Conservation (phyloP, 2,888 invertebrate species). For the Campoplex capitator region DNA sequence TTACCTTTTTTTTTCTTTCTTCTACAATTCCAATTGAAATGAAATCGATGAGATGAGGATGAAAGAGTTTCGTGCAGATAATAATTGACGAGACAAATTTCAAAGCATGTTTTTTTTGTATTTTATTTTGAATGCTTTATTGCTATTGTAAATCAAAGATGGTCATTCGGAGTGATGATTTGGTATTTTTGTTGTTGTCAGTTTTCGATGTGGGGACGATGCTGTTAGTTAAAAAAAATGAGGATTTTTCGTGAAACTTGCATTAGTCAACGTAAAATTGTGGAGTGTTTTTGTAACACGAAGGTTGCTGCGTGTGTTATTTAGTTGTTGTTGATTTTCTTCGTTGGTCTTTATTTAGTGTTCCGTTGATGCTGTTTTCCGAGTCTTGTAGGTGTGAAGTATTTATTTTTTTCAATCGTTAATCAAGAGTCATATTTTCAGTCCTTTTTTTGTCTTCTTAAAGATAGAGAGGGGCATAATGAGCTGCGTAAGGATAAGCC, state of each 20-base stretch:
- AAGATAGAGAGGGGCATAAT: constrained; percentile 52
- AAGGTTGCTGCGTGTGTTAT: constrained; percentile 6
- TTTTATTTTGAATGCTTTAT: constrained; percentile 67
- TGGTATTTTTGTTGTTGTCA: background rate
- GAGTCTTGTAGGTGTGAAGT: constrained; percentile 6
- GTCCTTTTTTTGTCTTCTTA: background rate
- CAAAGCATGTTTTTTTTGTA: constrained; percentile 33
- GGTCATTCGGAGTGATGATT: constrained; percentile 31
- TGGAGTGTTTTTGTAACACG: constrained; percentile 18
- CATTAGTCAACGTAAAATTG: constrained; percentile 32
- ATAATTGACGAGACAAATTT: background rate
- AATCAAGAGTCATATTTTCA: constrained; percentile 4
- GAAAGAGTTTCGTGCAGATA: background rate
- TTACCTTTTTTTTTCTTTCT: too few species aligned
- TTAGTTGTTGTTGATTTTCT: background rate
- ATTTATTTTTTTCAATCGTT: background rate
- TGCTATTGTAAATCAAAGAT: constrained; percentile 44
- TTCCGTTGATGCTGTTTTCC: background rate
- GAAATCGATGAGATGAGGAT: background rate
- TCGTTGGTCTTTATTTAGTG: background rate
- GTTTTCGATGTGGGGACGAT: constrained; percentile 23
- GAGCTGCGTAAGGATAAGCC: constrained; percentile 74
- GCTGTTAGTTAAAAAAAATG: constrained; percentile 34
- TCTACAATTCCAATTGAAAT: background rate
- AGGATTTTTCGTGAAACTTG: constrained; percentile 23